phyloP scores from a whole-genome alignment of 2,888 invertebrate species.

The Endotricha flammealis region DNA sequence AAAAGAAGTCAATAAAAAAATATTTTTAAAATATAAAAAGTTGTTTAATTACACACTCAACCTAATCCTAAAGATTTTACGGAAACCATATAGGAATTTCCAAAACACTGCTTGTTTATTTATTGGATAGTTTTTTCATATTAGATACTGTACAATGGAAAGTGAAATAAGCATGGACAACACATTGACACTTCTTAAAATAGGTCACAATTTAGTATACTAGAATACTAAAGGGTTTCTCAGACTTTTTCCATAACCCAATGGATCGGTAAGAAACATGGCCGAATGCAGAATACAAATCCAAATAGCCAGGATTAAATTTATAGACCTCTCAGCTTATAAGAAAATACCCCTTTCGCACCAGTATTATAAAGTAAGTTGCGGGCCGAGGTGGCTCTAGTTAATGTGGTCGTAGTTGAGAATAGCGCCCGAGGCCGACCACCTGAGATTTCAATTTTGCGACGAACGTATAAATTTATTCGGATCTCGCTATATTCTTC shows the following conservation, averaged over 20 bases:
- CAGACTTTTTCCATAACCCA: constrained; percentile 54
- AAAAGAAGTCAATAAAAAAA: no score
- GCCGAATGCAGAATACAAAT: constrained; percentile 60
- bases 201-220: no score
- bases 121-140: no score
- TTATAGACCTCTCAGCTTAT: constrained; percentile 29
- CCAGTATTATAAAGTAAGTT: constrained; percentile 23
- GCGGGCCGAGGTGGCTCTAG: constrained; percentile 31
- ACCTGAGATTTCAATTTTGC: constrained; percentile 75
- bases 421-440: constrained; percentile 51
- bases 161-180: not conserved
- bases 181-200: not conserved
- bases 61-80: no score
- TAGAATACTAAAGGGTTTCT: no score
- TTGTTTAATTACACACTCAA: no score
- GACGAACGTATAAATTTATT: constrained; percentile 69
- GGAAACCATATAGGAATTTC: no score
- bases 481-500: constrained; percentile 54
- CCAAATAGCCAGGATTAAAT: constrained; percentile 45
- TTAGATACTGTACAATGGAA: not conserved
- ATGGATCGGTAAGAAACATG: constrained; percentile 41
- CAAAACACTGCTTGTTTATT: no score
- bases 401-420: constrained; percentile 32
- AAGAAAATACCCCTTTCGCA: constrained; percentile 27
- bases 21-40: no score